These are phyloP conservation scores for Pseudopodoces humilis DNA, from an alignment of 2,113 vertebrate genomes.

Conservation along the genomic window DNA sequence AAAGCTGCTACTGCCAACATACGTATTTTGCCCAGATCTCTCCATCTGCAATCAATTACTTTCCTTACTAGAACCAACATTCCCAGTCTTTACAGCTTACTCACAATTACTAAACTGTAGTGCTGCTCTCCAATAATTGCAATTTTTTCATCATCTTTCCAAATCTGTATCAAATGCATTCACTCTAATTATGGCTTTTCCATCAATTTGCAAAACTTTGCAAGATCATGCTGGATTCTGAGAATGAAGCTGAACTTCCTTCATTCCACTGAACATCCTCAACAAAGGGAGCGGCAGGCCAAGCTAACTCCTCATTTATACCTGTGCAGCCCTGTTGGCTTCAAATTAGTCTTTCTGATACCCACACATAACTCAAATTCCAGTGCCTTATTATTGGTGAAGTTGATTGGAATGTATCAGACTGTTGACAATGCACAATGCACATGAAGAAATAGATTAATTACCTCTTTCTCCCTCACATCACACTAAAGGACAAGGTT, in stretches of 20 bases:
- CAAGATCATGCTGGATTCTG: background rate
- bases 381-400: background rate
- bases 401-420: background rate
- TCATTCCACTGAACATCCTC: background rate
- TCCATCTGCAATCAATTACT: conserved; percentile 72
- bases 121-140: background rate
- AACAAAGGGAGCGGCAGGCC: background rate
- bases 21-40: conserved; percentile 50
- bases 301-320: background rate
- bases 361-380: background rate
- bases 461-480: background rate
- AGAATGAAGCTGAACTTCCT: background rate
- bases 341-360: conserved; percentile 1
- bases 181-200: conserved; percentile 6
- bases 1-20: conserved; percentile 58
- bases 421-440: background rate
- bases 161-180: background rate
- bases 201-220: conserved; percentile 18
- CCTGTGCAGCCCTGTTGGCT: background rate
- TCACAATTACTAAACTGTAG: conserved; percentile 51
- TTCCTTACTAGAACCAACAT: conserved; percentile 60
- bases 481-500: background rate
- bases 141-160: background rate
- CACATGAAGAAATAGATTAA: background rate
- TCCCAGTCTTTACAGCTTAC: conserved; percentile 48